Evolutionary conservation across 1,140 invertebrate species (phyloP), one percentile per base, ranked within the genome.

Genomic region (Polypedilum vanderplanki): DNA sequence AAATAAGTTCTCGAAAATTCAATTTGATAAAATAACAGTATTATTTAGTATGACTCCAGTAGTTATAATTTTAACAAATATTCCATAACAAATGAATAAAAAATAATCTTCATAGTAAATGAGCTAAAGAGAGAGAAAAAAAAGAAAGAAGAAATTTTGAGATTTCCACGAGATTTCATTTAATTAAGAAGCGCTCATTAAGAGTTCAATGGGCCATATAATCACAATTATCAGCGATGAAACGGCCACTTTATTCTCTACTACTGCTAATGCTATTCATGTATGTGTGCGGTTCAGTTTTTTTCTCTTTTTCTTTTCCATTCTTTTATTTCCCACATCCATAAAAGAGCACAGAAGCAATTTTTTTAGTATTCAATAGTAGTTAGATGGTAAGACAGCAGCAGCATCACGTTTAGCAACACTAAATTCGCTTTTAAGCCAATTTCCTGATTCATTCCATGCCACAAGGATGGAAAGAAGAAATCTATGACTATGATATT

Each of bases 191-290:
- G 46, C 46, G 46, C 46, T 57, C 46, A 57, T 22, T 70, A 22
- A 20, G 65, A 70, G 65, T 70, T 70, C 65, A 70, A 70, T 70
- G 65, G 20, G 65, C 65, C 65, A 70, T 70, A 22, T 70, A 20
- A 70, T 70, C 65, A 70, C 65, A 18, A 70, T 70, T 70, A 70
- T 70, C 20, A 70, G 65, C 20, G 17, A 57, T 57, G 46, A 57
- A 57, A 57, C 46, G 46, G 46, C 46, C 46, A 57, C 46, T 57
- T 57, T 57, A 33, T 33, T 33, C 24, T 33, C 24, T 33, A 33
- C 24, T 33, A 57, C 46, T 57, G 12, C 12, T 57, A 8, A 57
- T 57, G 12, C 46, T 57, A 57, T 57, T n/a, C n/a, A 15, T 46
- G 15, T 46, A 46, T 46, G 15, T 57, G n/a, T 57, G n/a, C n/a